These are phyloP conservation scores for Labrus mixtus DNA, from an alignment of 2,113 vertebrate genomes.

Conservation along the genomic window DNA sequence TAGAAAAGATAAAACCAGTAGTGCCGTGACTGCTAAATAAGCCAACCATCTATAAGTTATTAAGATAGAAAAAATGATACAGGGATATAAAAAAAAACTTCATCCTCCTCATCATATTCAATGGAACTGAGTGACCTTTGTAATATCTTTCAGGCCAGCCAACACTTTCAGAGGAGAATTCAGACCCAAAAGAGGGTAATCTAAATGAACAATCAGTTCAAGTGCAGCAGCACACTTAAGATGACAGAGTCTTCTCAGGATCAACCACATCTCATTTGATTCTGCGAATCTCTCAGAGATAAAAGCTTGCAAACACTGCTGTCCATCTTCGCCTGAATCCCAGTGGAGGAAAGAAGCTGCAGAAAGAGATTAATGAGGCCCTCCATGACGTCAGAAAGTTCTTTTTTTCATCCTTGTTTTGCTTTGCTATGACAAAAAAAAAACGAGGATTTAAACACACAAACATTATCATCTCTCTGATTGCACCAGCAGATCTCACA, in stretches of 20 bases:
- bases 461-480: slow-evolving; percentile 6
- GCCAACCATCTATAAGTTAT: background rate
- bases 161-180: slow-evolving; percentile 36
- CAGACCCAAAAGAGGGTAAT: slow-evolving; percentile 11
- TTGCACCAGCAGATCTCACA: slow-evolving; percentile 15
- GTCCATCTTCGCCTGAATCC: slow-evolving; percentile 19
- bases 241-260: slow-evolving; percentile 31
- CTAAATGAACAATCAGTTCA: slow-evolving; percentile 35
- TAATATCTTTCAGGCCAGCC: slow-evolving; percentile 23
- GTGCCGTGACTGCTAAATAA: slow-evolving; percentile 2
- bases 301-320: slow-evolving; percentile 31
- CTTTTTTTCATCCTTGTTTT: slow-evolving; percentile 31
- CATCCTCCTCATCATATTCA: slow-evolving; percentile 32
- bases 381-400: slow-evolving; percentile 24
- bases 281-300: slow-evolving; percentile 31
- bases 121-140: slow-evolving; percentile 16
- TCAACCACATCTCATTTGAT: slow-evolving; percentile 30
- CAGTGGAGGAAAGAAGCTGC: slow-evolving; percentile 5
- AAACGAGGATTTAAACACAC: slow-evolving; percentile 11
- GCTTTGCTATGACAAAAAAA: slow-evolving; percentile 16
- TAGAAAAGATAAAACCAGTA: slow-evolving; percentile 34
- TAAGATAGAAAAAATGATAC: slow-evolving; percentile 41
- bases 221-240: slow-evolving; percentile 30
- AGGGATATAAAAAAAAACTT: slow-evolving; percentile 22
- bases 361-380: slow-evolving; percentile 63